Conservation (phyloP, 1,140 invertebrate species). For the Drosophila nigromelanica region DNA sequence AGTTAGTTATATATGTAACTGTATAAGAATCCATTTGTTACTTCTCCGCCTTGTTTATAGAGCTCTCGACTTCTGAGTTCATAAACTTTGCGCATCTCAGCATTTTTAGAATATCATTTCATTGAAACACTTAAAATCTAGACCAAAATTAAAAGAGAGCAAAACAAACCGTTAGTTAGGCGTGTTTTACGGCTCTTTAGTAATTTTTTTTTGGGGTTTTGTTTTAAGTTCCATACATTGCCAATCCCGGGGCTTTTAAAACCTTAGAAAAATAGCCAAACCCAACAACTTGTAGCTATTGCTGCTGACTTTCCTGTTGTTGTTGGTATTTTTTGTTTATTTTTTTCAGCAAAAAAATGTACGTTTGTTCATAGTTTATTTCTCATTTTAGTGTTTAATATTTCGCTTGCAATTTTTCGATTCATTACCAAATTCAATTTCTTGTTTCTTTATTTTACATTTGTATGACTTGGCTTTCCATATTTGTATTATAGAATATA, state of each 20-base stretch:
- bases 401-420: slow-evolving; percentile 61
- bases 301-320: slow-evolving; percentile 17
- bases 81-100: slow-evolving; percentile 35
- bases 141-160: slow-evolving; percentile 12
- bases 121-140: slow-evolving; percentile 25
- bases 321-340: slow-evolving; percentile 34
- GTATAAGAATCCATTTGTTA: background rate
- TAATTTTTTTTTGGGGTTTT: slow-evolving; percentile 23
- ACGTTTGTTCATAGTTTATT: slow-evolving; percentile 47
- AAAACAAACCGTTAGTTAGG: slow-evolving; percentile 20
- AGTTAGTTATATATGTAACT: slow-evolving; percentile 16
- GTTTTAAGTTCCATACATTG: background rate
- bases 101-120: slow-evolving; percentile 51
- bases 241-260: slow-evolving; percentile 5
- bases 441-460: slow-evolving; percentile 17
- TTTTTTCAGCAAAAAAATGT: slow-evolving; percentile 30
- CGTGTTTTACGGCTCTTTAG: slow-evolving; percentile 14
- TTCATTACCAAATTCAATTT: slow-evolving; percentile 33
- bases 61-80: no score
- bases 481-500: slow-evolving; percentile 27
- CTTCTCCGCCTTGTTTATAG: no score
- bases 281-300: background rate
- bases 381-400: slow-evolving; percentile 54
- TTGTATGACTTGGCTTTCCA: slow-evolving; percentile 36
- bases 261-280: slow-evolving; percentile 17